Base-by-base conservation (phyloP, 2,113 vertebrate species). In the Syngnathus typhle region DNA sequence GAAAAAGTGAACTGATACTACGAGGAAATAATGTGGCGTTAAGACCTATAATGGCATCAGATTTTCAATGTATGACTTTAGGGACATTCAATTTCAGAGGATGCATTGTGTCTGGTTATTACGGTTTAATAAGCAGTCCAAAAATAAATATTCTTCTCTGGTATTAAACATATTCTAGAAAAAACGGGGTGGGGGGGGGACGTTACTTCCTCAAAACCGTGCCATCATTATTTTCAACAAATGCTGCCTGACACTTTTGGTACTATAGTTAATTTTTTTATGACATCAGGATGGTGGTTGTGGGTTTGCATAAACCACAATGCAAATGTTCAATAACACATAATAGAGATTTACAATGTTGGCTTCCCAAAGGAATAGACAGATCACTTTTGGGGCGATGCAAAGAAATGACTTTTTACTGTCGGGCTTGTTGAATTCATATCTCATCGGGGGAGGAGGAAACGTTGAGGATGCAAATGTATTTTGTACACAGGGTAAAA, bases 1-100 rank as follows among this genome's bases (percentile, higher is more conserved):
- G 38, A 78, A 64, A 72, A 41, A 60, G 67, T 65, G 70, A 56
- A 64, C 52, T 38, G 55, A 55, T 38, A 69, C 27, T n/a, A n/a
- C 37, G 41, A 7, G 59, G 23, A 11, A 41, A 39, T 41, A 39
- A 60, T 60, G 37, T n/a, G 15, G 55, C 13, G 5, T 4, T 36
- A 39, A 10, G 58, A 39, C 32, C 21, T 32, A 15, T 56, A 32
- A 56, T 2, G 54, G 5, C 23, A 55, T 21, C 6, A 13, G 23
- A 56, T 52, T 52, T 32, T 19, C 3, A 11, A 27, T 58, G 55
- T 58, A 36, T 58, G 55, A 43, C 41, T 43, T 43, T 13, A 11
- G 4, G 11, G 41, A 43, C 41, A 43, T 43, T 12, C 41, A 43
- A 43, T 43, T 32, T 2, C 46, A 49, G 46, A 49, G 5, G 16